Evolutionary conservation across 2,797 vertebrate species (phyloP).

Genomic region (Micromesistius poutassou): DNA sequence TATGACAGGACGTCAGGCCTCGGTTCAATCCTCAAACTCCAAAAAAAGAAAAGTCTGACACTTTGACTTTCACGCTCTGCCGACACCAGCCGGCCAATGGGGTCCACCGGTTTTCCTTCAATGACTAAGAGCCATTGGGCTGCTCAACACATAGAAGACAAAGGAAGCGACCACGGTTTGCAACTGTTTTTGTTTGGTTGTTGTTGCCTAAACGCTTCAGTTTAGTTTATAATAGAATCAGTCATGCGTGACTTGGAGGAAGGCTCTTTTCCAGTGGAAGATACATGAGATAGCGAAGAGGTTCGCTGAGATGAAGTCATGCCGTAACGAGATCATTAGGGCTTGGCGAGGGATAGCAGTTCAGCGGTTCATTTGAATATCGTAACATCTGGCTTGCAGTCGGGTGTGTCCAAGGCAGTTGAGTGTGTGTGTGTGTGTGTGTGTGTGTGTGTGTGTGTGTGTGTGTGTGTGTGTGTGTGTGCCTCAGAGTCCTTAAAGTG

Average conservation of each 20-base stretch:
- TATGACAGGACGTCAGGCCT: too few relatives aligned
- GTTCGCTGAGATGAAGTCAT: slow-evolving; percentile 52
- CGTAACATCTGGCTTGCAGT: slow-evolving; percentile 57
- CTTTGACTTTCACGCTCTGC: too few relatives aligned
- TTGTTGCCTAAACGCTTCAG: background rate
- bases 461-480: slow-evolving; percentile 11
- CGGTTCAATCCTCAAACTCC: too few relatives aligned
- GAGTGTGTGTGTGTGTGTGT: slow-evolving; percentile 22
- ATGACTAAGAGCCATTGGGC: too few relatives aligned
- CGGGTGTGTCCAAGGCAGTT: slow-evolving; percentile 17
- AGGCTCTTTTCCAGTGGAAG: background rate
- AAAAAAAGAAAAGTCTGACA: too few relatives aligned
- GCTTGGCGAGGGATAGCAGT: slow-evolving; percentile 33
- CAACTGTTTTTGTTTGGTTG: background rate
- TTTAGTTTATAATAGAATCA: background rate
- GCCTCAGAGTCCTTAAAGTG: background rate
- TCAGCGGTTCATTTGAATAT: slow-evolving; percentile 37
- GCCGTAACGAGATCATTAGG: slow-evolving; percentile 53
- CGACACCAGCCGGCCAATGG: too few relatives aligned
- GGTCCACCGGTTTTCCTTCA: too few relatives aligned
- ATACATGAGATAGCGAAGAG: slow-evolving; percentile 32
- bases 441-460: slow-evolving; percentile 11
- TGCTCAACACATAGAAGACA: background rate
- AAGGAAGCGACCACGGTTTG: background rate
- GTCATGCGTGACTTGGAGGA: background rate